A percentile compares a stretch with the other conserved stretches of the same genome.
phyloP scores from a whole-genome alignment of 2,113 vertebrate species.

The Jacana jacana region DNA sequence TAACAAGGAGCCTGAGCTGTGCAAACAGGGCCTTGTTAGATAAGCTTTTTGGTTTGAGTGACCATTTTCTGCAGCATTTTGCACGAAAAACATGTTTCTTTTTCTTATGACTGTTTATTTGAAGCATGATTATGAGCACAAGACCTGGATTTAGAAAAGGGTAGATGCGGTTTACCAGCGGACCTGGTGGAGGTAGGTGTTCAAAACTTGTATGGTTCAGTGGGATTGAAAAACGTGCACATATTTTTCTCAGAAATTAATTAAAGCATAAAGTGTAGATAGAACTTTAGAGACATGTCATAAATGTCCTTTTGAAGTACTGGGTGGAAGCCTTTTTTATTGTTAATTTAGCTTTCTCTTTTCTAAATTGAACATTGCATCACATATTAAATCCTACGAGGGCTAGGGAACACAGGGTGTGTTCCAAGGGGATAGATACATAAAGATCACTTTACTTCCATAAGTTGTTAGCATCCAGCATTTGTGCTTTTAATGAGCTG shows the following conservation, averaged over 20 bases:
- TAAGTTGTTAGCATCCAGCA: slow-evolving; percentile 3
- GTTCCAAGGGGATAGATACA: neutral
- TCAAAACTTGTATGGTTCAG: neutral
- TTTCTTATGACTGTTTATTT: neutral
- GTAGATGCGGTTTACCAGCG: neutral
- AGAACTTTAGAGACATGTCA: neutral
- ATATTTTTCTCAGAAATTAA: neutral
- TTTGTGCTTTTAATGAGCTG: slow-evolving; percentile 45
- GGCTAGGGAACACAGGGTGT: neutral
- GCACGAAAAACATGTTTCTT: neutral
- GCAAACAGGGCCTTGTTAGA: neutral
- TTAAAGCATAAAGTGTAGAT: neutral
- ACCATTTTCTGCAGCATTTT: neutral
- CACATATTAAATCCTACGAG: neutral
- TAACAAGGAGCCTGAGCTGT: neutral
- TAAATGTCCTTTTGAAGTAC: slow-evolving; percentile 5
- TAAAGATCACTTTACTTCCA: neutral
- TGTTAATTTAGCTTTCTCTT: slow-evolving; percentile 1
- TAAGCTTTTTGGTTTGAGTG: neutral
- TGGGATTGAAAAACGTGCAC: neutral
- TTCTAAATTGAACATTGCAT: slow-evolving; percentile 16
- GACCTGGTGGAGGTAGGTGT: neutral
- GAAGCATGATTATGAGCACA: neutral
- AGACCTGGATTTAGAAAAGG: neutral
- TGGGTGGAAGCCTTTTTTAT: neutral